Percentiles rank a stretch among this genome's conserved stretches.
Evolutionary conservation across 1,140 invertebrate genomes (phyloP).

Genomic region (Brachionus paranguensis): DNA sequence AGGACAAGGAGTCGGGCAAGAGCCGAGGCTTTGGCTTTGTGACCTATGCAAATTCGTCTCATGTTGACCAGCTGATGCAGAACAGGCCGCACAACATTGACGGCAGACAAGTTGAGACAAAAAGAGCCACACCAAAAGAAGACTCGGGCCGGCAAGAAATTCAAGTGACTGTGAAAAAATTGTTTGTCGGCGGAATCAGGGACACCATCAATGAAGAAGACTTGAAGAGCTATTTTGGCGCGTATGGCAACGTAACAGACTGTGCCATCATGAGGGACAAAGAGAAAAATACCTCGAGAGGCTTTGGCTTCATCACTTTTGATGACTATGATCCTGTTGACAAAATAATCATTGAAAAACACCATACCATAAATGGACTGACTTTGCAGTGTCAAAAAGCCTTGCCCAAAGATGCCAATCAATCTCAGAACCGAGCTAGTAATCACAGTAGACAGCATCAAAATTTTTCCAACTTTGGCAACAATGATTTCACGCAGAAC

Average conservation of each 20-base stretch:
- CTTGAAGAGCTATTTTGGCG: conserved; percentile 79
- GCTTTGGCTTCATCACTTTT: conserved; percentile 90
- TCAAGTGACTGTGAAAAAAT: conserved; percentile 86
- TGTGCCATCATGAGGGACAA: conserved; percentile 61
- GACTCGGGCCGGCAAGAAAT: conserved; percentile 81
- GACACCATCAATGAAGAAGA: conserved; percentile 46
- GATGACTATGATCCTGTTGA: conserved; percentile 62
- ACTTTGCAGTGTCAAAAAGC: conserved; percentile 59
- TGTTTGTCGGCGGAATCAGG: conserved; percentile 82
- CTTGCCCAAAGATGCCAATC: conserved; percentile 54
- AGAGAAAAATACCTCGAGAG: conserved; percentile 79
- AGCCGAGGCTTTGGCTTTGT: conserved; percentile 79
- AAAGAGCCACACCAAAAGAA: conserved; percentile 85
- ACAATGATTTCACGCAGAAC: background rate
- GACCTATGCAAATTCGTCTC: conserved; percentile 78
- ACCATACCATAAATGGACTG: conserved; percentile 55
- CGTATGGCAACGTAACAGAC: conserved; percentile 67
- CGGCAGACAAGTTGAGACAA: conserved; percentile 85
- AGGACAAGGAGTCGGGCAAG: conserved; percentile 11
- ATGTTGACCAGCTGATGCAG: conserved; percentile 89
- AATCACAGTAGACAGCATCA: background rate
- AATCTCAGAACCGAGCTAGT: background rate
- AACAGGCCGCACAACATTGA: conserved; percentile 74
- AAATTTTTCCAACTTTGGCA: background rate
- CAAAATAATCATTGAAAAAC: conserved; percentile 50